These are phyloP conservation scores for Folsomia candida DNA, from an alignment of 2,888 invertebrate species.

Conservation along the genomic window DNA sequence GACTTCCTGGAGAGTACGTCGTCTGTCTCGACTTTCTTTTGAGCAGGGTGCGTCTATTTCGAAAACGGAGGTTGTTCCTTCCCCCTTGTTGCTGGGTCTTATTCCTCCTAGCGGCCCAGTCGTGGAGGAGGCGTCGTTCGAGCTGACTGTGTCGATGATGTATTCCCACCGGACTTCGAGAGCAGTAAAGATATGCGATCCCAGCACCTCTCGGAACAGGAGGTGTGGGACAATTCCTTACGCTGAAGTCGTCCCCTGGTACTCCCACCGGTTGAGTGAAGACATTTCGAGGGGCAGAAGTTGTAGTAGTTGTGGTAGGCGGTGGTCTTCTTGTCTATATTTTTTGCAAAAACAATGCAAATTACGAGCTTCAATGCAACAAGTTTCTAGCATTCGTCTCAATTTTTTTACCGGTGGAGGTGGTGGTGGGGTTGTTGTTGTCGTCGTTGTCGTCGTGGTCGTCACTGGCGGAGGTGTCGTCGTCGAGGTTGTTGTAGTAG, in stretches of 20 bases:
- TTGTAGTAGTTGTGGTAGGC: too few relatives aligned
- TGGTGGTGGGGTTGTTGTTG: conserved; percentile 18
- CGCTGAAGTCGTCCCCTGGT: conserved; percentile 18
- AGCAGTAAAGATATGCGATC: conserved; percentile 50
- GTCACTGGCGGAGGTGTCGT: conserved; percentile 40
- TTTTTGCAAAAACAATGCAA: too few relatives aligned
- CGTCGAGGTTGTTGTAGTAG: conserved; percentile 47
- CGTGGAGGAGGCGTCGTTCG: conserved; percentile 45
- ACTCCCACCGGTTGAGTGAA: background rate
- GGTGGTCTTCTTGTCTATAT: too few relatives aligned
- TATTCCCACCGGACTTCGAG: conserved; percentile 48
- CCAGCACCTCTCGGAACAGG: conserved; percentile 50
- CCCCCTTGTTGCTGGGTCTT: conserved; percentile 22
- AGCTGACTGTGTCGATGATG: conserved; percentile 50
- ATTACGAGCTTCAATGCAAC: too few relatives aligned
- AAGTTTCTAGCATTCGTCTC: too few relatives aligned
- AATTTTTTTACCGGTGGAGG: background rate
- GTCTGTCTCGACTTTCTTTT: conserved; percentile 45
- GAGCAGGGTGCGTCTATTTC: conserved; percentile 44
- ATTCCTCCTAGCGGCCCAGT: conserved; percentile 46
- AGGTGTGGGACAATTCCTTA: conserved; percentile 48
- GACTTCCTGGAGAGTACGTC: conserved; percentile 48
- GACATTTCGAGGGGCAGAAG: background rate
- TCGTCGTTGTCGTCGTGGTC: conserved; percentile 30
- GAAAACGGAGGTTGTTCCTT: conserved; percentile 35